phyloP scores from a whole-genome alignment of 2,797 vertebrate genomes.

The Halcyon chelicuti region DNA sequence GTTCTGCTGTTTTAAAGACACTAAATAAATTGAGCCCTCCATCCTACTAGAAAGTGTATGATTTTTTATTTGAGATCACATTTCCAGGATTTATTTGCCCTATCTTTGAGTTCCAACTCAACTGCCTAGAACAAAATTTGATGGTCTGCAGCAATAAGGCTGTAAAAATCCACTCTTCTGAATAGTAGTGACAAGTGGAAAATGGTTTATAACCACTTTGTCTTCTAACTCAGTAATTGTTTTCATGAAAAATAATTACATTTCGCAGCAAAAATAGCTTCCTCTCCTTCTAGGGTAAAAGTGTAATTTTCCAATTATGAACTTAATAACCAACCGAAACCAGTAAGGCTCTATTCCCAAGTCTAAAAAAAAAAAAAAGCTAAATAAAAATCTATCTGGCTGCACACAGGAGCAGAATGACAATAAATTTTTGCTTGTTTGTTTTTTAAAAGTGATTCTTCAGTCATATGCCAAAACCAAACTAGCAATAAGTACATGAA shows the following conservation, averaged over 20 bases:
- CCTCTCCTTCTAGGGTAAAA: conserved; percentile 42
- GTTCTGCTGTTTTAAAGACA: conserved; percentile 23
- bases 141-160: neutral
- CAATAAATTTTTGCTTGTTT: neutral
- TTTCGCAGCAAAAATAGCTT: conserved; percentile 55
- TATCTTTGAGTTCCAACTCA: neutral
- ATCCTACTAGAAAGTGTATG: neutral
- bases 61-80: conserved; percentile 12
- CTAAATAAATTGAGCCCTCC: conserved; percentile 38
- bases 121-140: conserved; percentile 20
- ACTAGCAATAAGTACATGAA: neutral
- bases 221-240: conserved; percentile 7
- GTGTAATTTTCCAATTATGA: conserved; percentile 49
- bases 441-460: neutral
- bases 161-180: conserved; percentile 6
- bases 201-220: conserved; percentile 21
- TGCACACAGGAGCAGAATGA: neutral
- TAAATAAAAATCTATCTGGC: neutral
- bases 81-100: conserved; percentile 26
- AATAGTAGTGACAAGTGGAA: conserved; percentile 21
- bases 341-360: conserved; percentile 15
- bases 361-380: neutral
- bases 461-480: neutral
- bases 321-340: conserved; percentile 46
- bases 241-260: conserved; percentile 54